Evolutionary conservation across 1,140 invertebrate species (phyloP).

Genomic region (Heliothis subflexa): DNA sequence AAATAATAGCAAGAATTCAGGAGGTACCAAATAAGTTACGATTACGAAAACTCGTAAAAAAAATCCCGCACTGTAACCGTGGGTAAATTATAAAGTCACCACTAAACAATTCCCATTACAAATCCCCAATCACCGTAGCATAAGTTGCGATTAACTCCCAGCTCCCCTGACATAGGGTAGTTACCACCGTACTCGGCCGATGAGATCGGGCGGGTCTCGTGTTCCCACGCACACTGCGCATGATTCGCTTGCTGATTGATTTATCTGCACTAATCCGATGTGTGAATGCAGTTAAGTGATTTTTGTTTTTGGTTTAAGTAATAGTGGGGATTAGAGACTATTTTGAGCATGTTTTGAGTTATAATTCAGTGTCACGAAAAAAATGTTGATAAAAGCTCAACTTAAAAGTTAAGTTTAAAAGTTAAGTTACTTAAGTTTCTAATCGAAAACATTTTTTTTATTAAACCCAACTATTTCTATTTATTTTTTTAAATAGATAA

Average conservation of each 20-base stretch:
- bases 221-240: constrained; percentile 24
- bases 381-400: too few species aligned
- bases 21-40: too few species aligned
- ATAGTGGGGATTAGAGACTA: background rate
- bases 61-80: background rate
- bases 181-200: constrained; percentile 2
- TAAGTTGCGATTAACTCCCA: constrained; percentile 38
- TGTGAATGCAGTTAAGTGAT: constrained; percentile 1
- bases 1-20: too few species aligned
- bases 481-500: background rate
- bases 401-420: too few species aligned
- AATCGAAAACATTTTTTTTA: too few species aligned
- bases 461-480: background rate
- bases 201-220: background rate
- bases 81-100: background rate
- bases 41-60: background rate
- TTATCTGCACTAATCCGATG: constrained; percentile 11
- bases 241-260: constrained; percentile 34
- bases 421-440: too few species aligned
- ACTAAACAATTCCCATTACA: background rate
- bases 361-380: background rate
- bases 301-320: background rate
- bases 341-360: background rate
- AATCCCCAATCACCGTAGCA: constrained; percentile 30
- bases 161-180: background rate